Base-by-base conservation (phyloP, 2,888 invertebrate species). In the Tachina grossa region DNA sequence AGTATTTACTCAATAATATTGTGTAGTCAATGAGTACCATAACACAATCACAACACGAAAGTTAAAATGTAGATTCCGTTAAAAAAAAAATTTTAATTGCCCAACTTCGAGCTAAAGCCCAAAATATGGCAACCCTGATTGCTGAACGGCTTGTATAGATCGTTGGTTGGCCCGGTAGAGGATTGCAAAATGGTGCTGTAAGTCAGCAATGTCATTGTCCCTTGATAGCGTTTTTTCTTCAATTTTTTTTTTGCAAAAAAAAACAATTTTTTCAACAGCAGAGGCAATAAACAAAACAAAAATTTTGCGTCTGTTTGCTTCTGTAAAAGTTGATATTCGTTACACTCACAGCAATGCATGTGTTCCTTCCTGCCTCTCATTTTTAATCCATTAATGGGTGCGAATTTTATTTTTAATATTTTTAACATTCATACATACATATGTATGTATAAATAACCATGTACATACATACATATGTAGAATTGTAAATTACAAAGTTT, bases 131-230 rank as follows among this genome's bases (percentile, higher is more conserved):
- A 61, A 9, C 43, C 6, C 16, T 43, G 61, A 19, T 66, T 66
- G 10, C 39, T 74, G 51, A 39, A 11, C 57, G 59, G 11, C 10
- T 75, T 22, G 43, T 9, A 51, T 74, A 16, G 14, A 53, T 51
- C 22, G 16, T 6, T 16, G n/a, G 49, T 61, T 53, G n/a, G 14
- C 13, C 39, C 57, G 9, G 13, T 43, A n/a, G 43, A 45, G 53
- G 43, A 16, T 41, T 57, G 57, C 3, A 16, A 16, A 68, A 51
- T 63, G 61, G 14, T 65, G n/a, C 16, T 45, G 61, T 63, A 83
- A 77, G 66, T 63, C 55, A 47, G 55, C 69, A 76, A 77, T 76
- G 84, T 84, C 84, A 84, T 80, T 84, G 84, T 80, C 76, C 84
- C 76, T 76, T 84, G 49, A 16, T 61, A 72, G 51, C 49, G 55